These are phyloP conservation scores for Camarhynchus parvulus DNA, from an alignment of 2,113 vertebrate species.

Conservation along the genomic window DNA sequence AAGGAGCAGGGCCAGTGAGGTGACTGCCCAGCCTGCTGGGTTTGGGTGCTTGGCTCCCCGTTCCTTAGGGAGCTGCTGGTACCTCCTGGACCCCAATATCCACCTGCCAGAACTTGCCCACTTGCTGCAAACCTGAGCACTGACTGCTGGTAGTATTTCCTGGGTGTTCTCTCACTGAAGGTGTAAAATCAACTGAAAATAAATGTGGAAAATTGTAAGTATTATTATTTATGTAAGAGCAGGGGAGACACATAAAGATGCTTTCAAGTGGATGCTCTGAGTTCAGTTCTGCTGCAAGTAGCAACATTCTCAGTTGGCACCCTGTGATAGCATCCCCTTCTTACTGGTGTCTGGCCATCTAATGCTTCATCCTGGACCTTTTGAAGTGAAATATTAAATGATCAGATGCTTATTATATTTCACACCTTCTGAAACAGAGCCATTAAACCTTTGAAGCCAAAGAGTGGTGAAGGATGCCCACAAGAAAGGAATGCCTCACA, in stretches of 20 bases:
- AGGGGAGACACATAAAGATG: neutral
- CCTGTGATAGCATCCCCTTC: neutral
- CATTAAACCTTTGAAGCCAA: neutral
- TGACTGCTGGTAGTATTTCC: neutral
- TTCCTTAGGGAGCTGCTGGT: neutral
- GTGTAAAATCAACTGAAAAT: neutral
- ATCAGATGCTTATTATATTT: neutral
- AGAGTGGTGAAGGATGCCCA: neutral
- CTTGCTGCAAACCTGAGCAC: neutral
- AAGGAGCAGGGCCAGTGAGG: neutral
- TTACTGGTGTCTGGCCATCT: neutral
- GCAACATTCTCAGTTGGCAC: neutral
- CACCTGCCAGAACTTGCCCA: neutral
- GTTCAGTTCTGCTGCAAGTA: neutral
- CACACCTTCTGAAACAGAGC: neutral
- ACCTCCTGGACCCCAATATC: neutral
- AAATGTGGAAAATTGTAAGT: neutral
- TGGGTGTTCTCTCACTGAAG: neutral
- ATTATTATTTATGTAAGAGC: no score
- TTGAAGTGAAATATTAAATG: neutral
- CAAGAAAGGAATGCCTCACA: neutral
- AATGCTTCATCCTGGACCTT: neutral
- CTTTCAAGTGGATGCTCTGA: neutral
- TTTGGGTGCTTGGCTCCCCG: neutral
- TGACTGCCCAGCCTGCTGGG: neutral